Conservation (phyloP, 2,797 vertebrate species). For the Nothura maculosa region DNA sequence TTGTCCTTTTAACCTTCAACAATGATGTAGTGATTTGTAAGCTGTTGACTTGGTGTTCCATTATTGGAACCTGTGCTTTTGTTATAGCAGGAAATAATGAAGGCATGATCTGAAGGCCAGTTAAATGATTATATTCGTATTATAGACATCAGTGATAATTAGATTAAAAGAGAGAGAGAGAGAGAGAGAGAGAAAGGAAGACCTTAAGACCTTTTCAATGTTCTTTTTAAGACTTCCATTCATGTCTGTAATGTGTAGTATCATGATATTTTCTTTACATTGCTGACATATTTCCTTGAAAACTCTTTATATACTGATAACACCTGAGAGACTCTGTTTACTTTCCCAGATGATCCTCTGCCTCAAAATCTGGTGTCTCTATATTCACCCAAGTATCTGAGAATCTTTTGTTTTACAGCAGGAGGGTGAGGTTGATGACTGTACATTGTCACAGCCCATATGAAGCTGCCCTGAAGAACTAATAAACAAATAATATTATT, state of each 20-base stretch:
- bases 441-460: neutral
- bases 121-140: neutral
- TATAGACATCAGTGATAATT: neutral
- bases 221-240: neutral
- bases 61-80: slow-evolving; percentile 22
- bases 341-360: neutral
- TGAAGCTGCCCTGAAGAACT: neutral
- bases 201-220: neutral
- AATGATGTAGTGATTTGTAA: neutral
- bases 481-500: neutral
- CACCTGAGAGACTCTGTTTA: neutral
- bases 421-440: neutral
- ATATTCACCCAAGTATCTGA: neutral
- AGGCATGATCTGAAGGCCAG: neutral
- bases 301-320: neutral
- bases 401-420: neutral
- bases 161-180: neutral
- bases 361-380: neutral
- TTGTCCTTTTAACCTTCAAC: slow-evolving; percentile 19
- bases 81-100: neutral
- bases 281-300: neutral
- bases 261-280: neutral
- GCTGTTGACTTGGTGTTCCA: neutral
- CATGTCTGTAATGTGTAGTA: neutral
- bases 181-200: neutral